Evolutionary conservation across 2,797 vertebrate species (phyloP).

Genomic region (Eutrigla gurnardus): DNA sequence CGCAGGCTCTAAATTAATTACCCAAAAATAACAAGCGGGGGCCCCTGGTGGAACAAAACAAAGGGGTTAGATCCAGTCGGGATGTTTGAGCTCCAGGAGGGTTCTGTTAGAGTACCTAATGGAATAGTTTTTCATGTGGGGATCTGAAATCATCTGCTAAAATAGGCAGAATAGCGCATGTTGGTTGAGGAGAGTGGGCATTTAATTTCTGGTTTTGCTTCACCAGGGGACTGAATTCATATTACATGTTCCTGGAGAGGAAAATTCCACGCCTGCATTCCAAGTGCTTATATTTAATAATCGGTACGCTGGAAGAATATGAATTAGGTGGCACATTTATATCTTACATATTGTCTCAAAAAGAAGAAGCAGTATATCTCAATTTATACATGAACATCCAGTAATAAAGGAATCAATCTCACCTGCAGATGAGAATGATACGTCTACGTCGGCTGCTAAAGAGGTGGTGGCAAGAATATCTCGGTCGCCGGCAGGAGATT

Average conservation of each 20-base stretch:
- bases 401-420: constrained; percentile 34
- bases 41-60: constrained; percentile 51
- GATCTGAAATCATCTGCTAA: constrained; percentile 49
- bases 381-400: constrained; percentile 20
- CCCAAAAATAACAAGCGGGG: constrained; percentile 62
- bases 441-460: constrained; percentile 25
- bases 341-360: constrained; percentile 9
- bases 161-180: constrained; percentile 22
- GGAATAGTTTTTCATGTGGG: constrained; percentile 27
- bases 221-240: constrained; percentile 25
- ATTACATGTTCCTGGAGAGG: constrained; percentile 15
- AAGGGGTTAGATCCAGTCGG: constrained; percentile 33
- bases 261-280: constrained; percentile 12
- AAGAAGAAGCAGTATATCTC: constrained; percentile 9
- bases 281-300: constrained; percentile 37
- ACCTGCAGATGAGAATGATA: constrained; percentile 16
- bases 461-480: constrained; percentile 51
- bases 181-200: constrained; percentile 2
- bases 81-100: constrained; percentile 41
- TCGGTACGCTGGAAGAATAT: constrained; percentile 1
- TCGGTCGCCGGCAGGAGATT: constrained; percentile 36
- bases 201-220: constrained; percentile 10
- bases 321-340: not conserved
- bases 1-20: constrained; percentile 76
- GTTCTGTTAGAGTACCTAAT: constrained; percentile 41